phyloP scores from a whole-genome alignment of 2,797 vertebrate genomes.

The Arctocebus calabarensis region DNA sequence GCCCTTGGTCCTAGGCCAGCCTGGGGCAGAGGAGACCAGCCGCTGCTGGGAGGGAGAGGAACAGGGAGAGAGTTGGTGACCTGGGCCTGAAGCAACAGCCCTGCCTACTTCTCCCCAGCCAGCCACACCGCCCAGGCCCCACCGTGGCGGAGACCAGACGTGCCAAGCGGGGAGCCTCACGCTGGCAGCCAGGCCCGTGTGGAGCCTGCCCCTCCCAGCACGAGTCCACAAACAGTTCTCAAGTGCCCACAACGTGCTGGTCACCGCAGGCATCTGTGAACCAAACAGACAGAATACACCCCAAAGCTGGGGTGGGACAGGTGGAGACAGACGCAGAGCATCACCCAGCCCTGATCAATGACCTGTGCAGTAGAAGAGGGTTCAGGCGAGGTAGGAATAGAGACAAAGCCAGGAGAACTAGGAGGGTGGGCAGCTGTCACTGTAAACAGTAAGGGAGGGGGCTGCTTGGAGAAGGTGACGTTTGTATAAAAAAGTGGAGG shows the following conservation, averaged over 20 bases:
- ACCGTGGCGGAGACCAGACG: too few species aligned
- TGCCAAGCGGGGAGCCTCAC: too few species aligned
- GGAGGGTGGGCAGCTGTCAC: neutral
- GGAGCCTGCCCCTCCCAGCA: neutral
- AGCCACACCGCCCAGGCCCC: neutral
- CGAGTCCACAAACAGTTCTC: neutral
- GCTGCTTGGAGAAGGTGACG: neutral
- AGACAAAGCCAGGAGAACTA: neutral
- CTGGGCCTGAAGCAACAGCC: neutral
- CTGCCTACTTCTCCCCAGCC: neutral
- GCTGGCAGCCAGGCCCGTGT: too few species aligned
- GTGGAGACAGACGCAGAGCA: neutral
- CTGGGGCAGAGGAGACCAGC: neutral
- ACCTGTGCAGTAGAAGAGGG: too few species aligned
- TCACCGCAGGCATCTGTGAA: neutral
- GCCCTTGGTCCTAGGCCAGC: neutral
- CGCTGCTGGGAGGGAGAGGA: neutral
- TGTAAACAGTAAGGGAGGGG: neutral
- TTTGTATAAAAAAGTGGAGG: neutral
- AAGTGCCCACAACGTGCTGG: neutral
- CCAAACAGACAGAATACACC: neutral
- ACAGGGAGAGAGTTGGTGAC: neutral
- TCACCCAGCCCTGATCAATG: neutral
- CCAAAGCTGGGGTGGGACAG: fast-evolving
- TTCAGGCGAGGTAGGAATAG: too few species aligned